These are phyloP conservation scores for Shargacucullia verbasci DNA, from an alignment of 2,888 invertebrate species.

Conservation along the genomic window DNA sequence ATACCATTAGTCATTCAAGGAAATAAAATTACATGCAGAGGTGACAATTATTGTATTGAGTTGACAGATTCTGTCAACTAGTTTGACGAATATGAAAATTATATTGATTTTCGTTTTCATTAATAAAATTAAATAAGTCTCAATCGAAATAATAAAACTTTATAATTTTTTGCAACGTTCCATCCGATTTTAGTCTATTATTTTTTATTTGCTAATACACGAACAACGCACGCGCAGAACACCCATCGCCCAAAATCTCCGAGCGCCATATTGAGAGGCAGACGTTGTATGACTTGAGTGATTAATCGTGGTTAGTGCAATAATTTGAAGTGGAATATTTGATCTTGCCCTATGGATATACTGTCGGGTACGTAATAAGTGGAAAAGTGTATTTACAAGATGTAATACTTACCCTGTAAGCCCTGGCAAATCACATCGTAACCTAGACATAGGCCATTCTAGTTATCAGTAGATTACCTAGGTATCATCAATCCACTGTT, in stretches of 20 bases:
- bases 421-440: conserved; percentile 83
- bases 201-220: conserved; percentile 82
- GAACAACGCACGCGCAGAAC: conserved; percentile 89
- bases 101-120: conserved; percentile 71
- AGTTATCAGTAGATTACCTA: conserved; percentile 90
- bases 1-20: conserved; percentile 19
- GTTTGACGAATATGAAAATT: conserved; percentile 83
- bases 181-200: conserved; percentile 68
- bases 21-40: conserved; percentile 29
- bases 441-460: conserved; percentile 91
- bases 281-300: conserved; percentile 91
- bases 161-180: conserved; percentile 62
- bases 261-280: conserved; percentile 94
- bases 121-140: conserved; percentile 62
- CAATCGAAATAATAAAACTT: conserved; percentile 59
- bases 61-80: conserved; percentile 76
- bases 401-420: conserved; percentile 68
- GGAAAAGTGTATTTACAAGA: conserved; percentile 73
- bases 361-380: conserved; percentile 88
- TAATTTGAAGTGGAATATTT: conserved; percentile 88
- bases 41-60: conserved; percentile 42
- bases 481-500: conserved; percentile 89
- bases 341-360: conserved; percentile 90
- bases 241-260: conserved; percentile 89
- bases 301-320: conserved; percentile 89